Percentiles rank a stretch among this genome's conserved stretches.
phyloP scores from a whole-genome alignment of 1,140 invertebrate genomes.

The silkworm (Bombyx mori) region DNA sequence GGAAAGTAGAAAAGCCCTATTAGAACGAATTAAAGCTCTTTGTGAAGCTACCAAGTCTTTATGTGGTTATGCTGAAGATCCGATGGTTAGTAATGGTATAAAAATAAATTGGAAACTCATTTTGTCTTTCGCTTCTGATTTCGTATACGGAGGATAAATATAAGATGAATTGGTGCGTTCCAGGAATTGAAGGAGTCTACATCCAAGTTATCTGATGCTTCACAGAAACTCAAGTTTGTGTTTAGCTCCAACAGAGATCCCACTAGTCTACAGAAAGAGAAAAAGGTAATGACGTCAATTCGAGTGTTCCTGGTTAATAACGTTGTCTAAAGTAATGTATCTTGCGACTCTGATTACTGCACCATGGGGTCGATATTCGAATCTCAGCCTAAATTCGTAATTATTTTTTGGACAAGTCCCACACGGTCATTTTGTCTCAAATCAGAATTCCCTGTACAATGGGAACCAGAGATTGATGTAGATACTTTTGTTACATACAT shows the following conservation, averaged over 20 bases:
- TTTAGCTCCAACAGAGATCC: slow-evolving; percentile 15
- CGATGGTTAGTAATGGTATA: slow-evolving; percentile 2
- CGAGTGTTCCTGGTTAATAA: too few species aligned
- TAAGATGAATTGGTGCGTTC: neutral
- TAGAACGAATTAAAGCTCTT: slow-evolving; percentile 7
- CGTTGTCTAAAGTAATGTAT: too few species aligned
- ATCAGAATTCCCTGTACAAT: too few species aligned
- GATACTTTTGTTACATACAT: too few species aligned
- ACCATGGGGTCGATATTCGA: too few species aligned
- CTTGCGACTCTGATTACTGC: too few species aligned
- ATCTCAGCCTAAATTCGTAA: too few species aligned
- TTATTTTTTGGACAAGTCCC: too few species aligned
- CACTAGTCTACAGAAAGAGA: slow-evolving; percentile 8
- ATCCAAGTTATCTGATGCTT: slow-evolving; percentile 16
- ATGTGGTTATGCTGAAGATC: slow-evolving; percentile 7
- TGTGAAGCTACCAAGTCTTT: slow-evolving; percentile 13
- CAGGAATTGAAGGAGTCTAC: slow-evolving; percentile 18
- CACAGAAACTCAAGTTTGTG: slow-evolving; percentile 18
- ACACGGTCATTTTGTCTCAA: too few species aligned
- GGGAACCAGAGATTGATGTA: too few species aligned
- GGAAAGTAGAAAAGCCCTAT: neutral
- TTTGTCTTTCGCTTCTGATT: neutral
- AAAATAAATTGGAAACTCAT: neutral
- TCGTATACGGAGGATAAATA: neutral
- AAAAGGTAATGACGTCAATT: slow-evolving; percentile 11